These are phyloP conservation scores for Lithobius niger DNA, from an alignment of 1,140 invertebrate species.

Conservation along the genomic window DNA sequence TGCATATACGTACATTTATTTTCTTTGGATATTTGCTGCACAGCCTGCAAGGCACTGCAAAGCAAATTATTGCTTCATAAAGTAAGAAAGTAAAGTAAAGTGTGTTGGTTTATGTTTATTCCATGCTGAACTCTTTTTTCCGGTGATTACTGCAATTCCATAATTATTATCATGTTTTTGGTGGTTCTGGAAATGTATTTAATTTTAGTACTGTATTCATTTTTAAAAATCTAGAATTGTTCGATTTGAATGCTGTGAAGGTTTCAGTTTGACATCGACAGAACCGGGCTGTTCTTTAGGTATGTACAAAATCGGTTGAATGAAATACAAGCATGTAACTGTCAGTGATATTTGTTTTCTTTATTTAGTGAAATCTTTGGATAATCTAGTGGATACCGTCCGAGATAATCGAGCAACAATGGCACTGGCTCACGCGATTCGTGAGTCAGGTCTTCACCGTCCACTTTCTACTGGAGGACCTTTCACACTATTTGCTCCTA, in stretches of 20 bases:
- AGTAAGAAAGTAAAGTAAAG: background rate
- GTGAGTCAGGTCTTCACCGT: conserved; percentile 29
- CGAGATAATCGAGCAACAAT: conserved; percentile 31
- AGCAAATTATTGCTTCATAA: background rate
- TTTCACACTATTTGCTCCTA: conserved; percentile 71
- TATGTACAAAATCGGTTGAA: conserved; percentile 18
- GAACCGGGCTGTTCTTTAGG: conserved; percentile 36
- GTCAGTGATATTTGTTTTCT: background rate
- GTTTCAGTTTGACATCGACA: conserved; percentile 30
- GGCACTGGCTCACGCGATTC: conserved; percentile 33
- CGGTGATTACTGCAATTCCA: background rate
- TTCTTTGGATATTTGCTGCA: background rate
- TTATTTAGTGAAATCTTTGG: conserved; percentile 35
- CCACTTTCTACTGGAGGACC: conserved; percentile 30
- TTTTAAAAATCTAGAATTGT: conserved; percentile 28
- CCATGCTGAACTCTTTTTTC: background rate
- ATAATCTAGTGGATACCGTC: conserved; percentile 36
- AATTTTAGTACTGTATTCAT: conserved; percentile 1
- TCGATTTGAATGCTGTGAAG: conserved; percentile 40
- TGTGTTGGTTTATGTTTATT: background rate
- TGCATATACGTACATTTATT: background rate
- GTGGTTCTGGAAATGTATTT: background rate
- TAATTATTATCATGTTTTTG: background rate
- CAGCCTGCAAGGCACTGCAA: background rate
- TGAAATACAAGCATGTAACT: background rate